A percentile compares a stretch with the other conserved stretches of the same genome.
Evolutionary conservation across 1,140 invertebrate genomes (phyloP).

Genomic region (Caligus rogercresseyi): DNA sequence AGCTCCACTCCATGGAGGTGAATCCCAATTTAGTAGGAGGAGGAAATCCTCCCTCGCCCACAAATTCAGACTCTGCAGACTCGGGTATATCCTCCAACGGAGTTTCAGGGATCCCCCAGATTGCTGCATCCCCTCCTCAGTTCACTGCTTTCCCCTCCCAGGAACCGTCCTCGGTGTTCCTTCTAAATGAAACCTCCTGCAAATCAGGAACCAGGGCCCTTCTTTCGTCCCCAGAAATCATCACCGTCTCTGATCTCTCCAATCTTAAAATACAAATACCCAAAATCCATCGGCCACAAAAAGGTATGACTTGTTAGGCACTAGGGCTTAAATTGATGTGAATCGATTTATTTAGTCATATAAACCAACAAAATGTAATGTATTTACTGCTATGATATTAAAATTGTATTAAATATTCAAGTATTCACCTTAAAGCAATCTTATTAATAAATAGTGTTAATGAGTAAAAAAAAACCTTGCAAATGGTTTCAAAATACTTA

Average conservation of each 20-base stretch:
- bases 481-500: too few relatives aligned
- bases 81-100: not conserved
- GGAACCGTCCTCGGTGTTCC: not conserved
- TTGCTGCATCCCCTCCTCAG: not conserved
- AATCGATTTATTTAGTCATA: too few relatives aligned
- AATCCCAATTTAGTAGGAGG: too few relatives aligned
- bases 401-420: too few relatives aligned
- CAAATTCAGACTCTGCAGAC: not conserved
- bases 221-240: not conserved
- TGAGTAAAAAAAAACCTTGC: too few relatives aligned
- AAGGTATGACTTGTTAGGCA: not conserved
- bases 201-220: not conserved
- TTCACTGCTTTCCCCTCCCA: not conserved
- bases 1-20: too few relatives aligned
- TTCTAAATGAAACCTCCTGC: not conserved
- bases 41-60: not conserved
- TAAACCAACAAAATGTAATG: too few relatives aligned
- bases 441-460: too few relatives aligned
- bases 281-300: constrained; percentile 10
- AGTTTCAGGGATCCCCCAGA: not conserved
- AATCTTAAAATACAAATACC: constrained; percentile 14
- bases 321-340: too few relatives aligned
- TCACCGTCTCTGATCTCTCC: constrained; percentile 3
- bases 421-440: too few relatives aligned
- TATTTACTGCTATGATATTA: too few relatives aligned